Evolutionary conservation across 2,888 invertebrate genomes (phyloP).

Genomic region (Apodemia duryi): DNA sequence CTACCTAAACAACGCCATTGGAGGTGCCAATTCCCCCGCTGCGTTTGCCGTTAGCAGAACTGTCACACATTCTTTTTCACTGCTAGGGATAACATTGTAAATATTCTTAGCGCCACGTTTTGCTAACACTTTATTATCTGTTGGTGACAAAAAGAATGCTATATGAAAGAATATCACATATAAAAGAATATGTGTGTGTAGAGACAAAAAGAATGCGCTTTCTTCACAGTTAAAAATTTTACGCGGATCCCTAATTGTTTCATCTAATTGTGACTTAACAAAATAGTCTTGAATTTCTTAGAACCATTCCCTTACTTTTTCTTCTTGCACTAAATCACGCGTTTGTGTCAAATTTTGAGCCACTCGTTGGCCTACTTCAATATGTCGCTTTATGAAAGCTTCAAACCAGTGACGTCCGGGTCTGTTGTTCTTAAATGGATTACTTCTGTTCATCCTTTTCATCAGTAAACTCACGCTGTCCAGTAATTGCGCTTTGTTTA

Average conservation of each 20-base stretch:
- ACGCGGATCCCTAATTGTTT: constrained; percentile 19
- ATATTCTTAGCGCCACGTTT: constrained; percentile 23
- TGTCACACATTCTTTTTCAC: constrained; percentile 25
- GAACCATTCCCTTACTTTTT: constrained; percentile 15
- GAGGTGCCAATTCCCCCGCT: constrained; percentile 26
- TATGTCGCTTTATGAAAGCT: constrained; percentile 23
- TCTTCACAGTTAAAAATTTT: constrained; percentile 25
- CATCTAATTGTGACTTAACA: constrained; percentile 17
- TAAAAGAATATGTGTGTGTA: too few relatives aligned
- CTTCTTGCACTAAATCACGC: constrained; percentile 8
- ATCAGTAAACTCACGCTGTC: constrained; percentile 30
- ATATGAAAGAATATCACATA: too few relatives aligned
- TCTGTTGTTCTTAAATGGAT: constrained; percentile 19
- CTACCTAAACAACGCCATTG: constrained; percentile 23
- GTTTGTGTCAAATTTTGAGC: constrained; percentile 24
- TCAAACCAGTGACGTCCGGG: constrained; percentile 21
- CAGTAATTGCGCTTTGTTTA: neutral
- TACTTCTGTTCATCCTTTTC: constrained; percentile 28
- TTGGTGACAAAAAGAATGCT: too few relatives aligned
- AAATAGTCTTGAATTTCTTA: constrained; percentile 19
- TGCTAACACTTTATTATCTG: constrained; percentile 22
- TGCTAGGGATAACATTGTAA: constrained; percentile 21
- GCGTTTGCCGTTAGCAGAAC: constrained; percentile 24
- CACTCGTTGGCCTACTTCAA: constrained; percentile 23
- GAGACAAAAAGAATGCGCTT: constrained; percentile 26